Evolutionary conservation across 2,888 invertebrate genomes (phyloP).

Genomic region (Spodoptera picta): DNA sequence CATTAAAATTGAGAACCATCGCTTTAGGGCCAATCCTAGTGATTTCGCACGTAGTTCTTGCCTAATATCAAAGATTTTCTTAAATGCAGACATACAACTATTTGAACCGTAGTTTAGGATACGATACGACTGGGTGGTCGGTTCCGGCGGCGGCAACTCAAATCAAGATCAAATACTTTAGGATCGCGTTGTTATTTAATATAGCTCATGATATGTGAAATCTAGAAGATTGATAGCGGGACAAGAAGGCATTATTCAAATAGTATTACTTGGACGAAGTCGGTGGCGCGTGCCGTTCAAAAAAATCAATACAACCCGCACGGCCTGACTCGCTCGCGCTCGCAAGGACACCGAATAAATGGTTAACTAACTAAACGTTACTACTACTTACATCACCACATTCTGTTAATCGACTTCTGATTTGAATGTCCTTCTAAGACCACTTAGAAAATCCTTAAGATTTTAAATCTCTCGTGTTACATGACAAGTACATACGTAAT

Average conservation of each 20-base stretch:
- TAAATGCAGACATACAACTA: too few relatives aligned
- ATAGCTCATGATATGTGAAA: slow-evolving; percentile 32
- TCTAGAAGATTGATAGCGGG: slow-evolving; percentile 47
- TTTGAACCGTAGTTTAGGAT: neutral
- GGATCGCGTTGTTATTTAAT: slow-evolving; percentile 12
- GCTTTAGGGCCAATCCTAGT: slow-evolving; percentile 14
- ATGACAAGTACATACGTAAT: slow-evolving; percentile 20
- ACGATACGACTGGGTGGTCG: neutral
- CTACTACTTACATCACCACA: slow-evolving; percentile 60
- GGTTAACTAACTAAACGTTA: slow-evolving; percentile 65
- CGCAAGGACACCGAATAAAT: slow-evolving; percentile 72
- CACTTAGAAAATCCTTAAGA: neutral
- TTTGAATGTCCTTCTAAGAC: slow-evolving; percentile 24
- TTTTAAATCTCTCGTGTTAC: slow-evolving; percentile 1
- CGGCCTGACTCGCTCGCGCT: slow-evolving; percentile 68
- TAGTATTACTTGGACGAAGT: slow-evolving; percentile 66
- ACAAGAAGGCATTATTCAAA: slow-evolving; percentile 71
- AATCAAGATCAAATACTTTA: neutral
- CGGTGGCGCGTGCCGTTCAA: slow-evolving; percentile 72
- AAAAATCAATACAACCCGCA: slow-evolving; percentile 81
- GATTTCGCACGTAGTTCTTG: slow-evolving; percentile 20
- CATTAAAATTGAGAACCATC: slow-evolving; percentile 23
- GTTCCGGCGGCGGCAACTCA: neutral
- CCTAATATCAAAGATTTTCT: neutral
- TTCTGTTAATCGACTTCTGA: slow-evolving; percentile 37